Percentiles rank a stretch among this genome's conserved stretches.
These are phyloP conservation scores for Chrosomus eos DNA, from an alignment of 2,797 vertebrate species.

Conservation along the genomic window DNA sequence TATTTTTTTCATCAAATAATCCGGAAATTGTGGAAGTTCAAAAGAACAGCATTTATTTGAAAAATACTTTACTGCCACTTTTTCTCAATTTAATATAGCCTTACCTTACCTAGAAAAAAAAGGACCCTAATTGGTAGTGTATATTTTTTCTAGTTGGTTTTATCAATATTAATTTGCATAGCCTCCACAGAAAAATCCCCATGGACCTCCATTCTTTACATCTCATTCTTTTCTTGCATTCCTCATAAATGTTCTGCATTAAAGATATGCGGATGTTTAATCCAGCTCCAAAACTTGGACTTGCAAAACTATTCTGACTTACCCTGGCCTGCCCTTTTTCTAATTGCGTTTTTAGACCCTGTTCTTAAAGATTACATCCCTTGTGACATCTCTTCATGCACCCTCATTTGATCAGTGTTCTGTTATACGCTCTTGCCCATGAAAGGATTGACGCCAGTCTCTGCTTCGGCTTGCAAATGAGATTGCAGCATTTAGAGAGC, in stretches of 20 bases:
- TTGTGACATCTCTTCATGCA: conserved; percentile 24
- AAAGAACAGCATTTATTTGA: too few relatives aligned
- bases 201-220: neutral
- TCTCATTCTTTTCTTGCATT: neutral
- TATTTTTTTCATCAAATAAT: too few relatives aligned
- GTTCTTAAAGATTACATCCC: conserved; percentile 51
- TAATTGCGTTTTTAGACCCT: conserved; percentile 41
- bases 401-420: conserved; percentile 38
- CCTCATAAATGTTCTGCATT: neutral
- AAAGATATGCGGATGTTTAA: conserved; percentile 24
- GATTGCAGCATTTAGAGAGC: conserved; percentile 34
- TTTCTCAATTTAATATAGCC: neutral
- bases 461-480: conserved; percentile 46
- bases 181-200: neutral
- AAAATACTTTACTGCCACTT: neutral
- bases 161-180: neutral
- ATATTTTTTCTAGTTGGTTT: neutral
- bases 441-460: conserved; percentile 37
- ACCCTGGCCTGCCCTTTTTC: conserved; percentile 32
- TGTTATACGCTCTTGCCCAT: conserved; percentile 19
- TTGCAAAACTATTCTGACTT: conserved; percentile 18
- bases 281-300: conserved; percentile 18
- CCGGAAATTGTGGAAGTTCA: too few relatives aligned
- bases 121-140: neutral
- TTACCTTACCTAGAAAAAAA: neutral